Evolutionary conservation across 1,140 invertebrate genomes (phyloP).

Genomic region (Agrilus planipennis): DNA sequence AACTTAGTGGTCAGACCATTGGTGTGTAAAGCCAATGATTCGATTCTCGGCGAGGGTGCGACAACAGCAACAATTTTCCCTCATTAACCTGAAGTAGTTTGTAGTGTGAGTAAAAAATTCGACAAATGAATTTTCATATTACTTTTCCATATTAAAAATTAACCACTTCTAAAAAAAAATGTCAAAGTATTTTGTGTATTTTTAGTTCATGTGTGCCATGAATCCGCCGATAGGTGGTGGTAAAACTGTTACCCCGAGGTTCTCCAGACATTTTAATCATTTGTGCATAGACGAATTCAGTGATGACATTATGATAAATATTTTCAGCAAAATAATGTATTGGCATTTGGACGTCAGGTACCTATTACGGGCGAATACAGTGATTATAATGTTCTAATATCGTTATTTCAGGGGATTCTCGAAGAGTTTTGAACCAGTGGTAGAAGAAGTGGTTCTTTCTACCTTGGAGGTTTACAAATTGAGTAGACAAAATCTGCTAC

Average conservation of each 20-base stretch:
- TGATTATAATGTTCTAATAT: too few relatives aligned
- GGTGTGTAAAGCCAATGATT: too few relatives aligned
- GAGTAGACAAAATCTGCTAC: constrained; percentile 69
- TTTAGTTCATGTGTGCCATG: constrained; percentile 74
- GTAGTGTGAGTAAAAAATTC: neutral
- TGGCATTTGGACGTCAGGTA: constrained; percentile 86
- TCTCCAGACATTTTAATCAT: constrained; percentile 82
- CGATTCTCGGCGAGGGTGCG: too few relatives aligned
- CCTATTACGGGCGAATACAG: neutral
- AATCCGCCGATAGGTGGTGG: constrained; percentile 70
- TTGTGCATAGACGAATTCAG: constrained; percentile 84
- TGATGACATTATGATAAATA: constrained; percentile 70
- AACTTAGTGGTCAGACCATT: too few relatives aligned
- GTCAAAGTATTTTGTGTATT: constrained; percentile 3
- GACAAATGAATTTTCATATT: neutral
- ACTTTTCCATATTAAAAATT: neutral
- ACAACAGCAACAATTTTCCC: too few relatives aligned
- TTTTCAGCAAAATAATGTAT: constrained; percentile 82
- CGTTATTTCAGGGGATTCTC: constrained; percentile 72
- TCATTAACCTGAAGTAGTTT: too few relatives aligned
- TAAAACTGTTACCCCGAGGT: constrained; percentile 73
- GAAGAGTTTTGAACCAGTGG: constrained; percentile 88
- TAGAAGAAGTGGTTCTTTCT: constrained; percentile 76
- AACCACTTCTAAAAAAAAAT: neutral
- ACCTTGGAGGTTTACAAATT: constrained; percentile 82